Evolutionary conservation across 2,888 invertebrate species (phyloP).

Genomic region (Pheosia tremula): DNA sequence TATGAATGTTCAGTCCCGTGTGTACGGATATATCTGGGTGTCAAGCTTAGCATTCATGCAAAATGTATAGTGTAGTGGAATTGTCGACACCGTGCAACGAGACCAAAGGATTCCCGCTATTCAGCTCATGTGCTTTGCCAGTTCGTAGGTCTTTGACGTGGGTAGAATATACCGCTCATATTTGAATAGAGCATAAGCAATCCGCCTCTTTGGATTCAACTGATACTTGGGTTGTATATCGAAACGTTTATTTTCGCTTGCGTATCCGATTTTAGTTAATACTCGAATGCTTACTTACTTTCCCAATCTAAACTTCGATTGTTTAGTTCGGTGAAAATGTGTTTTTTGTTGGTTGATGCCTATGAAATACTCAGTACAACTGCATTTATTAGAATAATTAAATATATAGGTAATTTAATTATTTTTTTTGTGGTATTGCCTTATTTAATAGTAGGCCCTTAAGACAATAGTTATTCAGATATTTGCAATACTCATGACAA

Average conservation of each 20-base stretch:
- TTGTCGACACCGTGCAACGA: too few species aligned
- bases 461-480: too few species aligned
- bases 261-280: slow-evolving; percentile 47
- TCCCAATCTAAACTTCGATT: slow-evolving; percentile 60
- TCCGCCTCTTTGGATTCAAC: slow-evolving; percentile 77
- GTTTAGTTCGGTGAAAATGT: slow-evolving; percentile 68
- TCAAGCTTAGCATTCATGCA: too few species aligned
- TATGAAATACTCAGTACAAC: slow-evolving; percentile 61
- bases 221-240: slow-evolving; percentile 59
- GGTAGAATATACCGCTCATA: not conserved
- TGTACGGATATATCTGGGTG: too few species aligned
- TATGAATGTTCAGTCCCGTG: too few species aligned
- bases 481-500: too few species aligned
- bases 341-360: slow-evolving; percentile 38
- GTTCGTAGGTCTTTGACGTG: not conserved
- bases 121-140: too few species aligned
- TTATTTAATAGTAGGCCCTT: not conserved
- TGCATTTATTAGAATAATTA: slow-evolving; percentile 51
- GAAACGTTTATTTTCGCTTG: slow-evolving; percentile 55
- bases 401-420: slow-evolving; percentile 18
- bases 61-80: too few species aligned
- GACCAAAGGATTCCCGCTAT: too few species aligned
- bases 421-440: not conserved
- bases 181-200: slow-evolving; percentile 14
- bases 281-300: slow-evolving; percentile 47